Base-by-base conservation (phyloP, 1,140 invertebrate genomes). In the Rhizoglyphus robini region DNA sequence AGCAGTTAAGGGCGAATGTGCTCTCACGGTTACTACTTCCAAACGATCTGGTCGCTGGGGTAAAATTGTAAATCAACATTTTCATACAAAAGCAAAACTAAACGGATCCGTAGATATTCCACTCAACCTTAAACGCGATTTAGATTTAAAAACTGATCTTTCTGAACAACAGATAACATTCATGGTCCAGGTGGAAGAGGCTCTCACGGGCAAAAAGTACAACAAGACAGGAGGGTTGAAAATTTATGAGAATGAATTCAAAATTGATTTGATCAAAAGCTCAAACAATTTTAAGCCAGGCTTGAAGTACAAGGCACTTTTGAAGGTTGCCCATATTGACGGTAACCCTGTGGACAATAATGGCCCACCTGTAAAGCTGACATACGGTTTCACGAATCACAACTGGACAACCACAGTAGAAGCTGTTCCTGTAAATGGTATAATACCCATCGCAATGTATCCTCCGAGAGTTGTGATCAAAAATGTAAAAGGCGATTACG, bases 261-360 rank as follows among this genome's bases (percentile, higher is more conserved):
- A 84, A 70, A 80, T 96, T 74, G 85, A 89, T 68, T 79, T 90
- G 49, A 81, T 88, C 51, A 83, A 88, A 70, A 86, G 86, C 0
- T 81, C 89, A 3, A 83, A 86, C 61, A 85, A 84, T 69, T 96
- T 89, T 75, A 92, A 92, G 73, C 88, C 89, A 2, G 87, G 85
- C 5, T 79, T 96, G 51, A 83, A 84, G 63, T 93, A 91, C 72
- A 84, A 80, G 47, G 84, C 86, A 61, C 86, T 85, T 75, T 75
- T 87, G 4, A 86, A 86, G 79, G 74, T 87, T 0, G 74, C 81
- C 0, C 83, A 86, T 70, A 86, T 88, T 69, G 87, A 89, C 76
- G 85, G 84, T 46, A 79, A 80, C 23, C 85, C 85, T 4, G 76
- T 89, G 1, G 79, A 81, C 60, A 82, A 83, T 13, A 81, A 77